Base-by-base conservation (phyloP, 2,888 invertebrate species). In the Brachyopa scutellaris region DNA sequence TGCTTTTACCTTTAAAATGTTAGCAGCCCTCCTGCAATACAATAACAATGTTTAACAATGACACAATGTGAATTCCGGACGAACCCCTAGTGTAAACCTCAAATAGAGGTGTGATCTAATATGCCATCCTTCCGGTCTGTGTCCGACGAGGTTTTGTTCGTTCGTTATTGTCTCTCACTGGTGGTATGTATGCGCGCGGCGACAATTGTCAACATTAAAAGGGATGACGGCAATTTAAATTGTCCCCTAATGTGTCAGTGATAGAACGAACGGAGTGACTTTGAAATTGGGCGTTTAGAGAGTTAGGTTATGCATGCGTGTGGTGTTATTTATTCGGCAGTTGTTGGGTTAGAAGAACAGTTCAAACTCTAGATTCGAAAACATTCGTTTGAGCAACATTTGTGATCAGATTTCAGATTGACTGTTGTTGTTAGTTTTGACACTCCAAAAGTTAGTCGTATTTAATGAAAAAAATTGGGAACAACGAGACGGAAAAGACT, bases 91-190 rank as follows among this genome's bases (percentile, higher is more conserved):
- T 84, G 82, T 76, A 87, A 87, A 86, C 86, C 87, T 87, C 86
- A 87, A 87, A 86, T 86, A 87, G 86, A 87, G 88, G 88, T 87
- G 88, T 87, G 88, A 87, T 86, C 85, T 86, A 86, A 86, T 87
- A 84, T 84, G 85, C 86, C 86, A 87, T 86, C 86, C 86, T 86
- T 86, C 86, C 85, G 85, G 86, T 86, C 62, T 84, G 82, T 77
- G 73, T 51, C 72, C 42, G 40, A 42, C 15, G 36, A 49, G 45
- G n/a, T 31, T 13, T 66, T 61, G 55, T 57, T 57, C 6, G 26
- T 26, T 26, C 26, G 13, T 55, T 31, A 45, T 31, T 67, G 57
- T 51, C n/a, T 15, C 51, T 40, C 17, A 31, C 45, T 77, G 51
- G 69, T 55, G 66, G 72, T 55, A 72, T 64, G 42, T 72, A 21